Conservation (phyloP, 2,888 invertebrate species). For the Dusona sp. region DNA sequence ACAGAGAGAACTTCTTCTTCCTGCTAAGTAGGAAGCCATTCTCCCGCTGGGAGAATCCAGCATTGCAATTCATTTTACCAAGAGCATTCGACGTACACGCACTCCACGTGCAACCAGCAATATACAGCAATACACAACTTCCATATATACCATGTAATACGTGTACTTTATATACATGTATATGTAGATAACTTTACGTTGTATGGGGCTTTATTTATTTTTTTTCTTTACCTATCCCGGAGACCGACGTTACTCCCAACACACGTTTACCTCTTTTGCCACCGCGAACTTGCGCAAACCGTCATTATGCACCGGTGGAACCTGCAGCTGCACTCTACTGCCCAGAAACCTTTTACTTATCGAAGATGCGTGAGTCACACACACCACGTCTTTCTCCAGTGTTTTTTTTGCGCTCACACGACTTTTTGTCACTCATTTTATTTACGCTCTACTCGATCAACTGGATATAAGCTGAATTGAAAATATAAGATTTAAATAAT, state of each 20-base stretch:
- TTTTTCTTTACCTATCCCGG: constrained; percentile 44
- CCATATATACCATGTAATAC: constrained; percentile 50
- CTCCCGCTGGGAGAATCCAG: constrained; percentile 60
- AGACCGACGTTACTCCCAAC: constrained; percentile 39
- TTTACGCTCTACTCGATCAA: not conserved
- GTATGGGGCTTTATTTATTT: constrained; percentile 59
- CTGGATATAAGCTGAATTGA: not conserved
- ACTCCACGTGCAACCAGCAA: constrained; percentile 60
- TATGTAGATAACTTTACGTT: constrained; percentile 33
- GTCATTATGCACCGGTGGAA: constrained; percentile 68
- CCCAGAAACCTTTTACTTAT: constrained; percentile 64
- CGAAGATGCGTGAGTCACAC: constrained; percentile 49
- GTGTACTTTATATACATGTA: constrained; percentile 32
- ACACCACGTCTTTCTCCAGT: constrained; percentile 6
- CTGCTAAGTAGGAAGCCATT: constrained; percentile 69
- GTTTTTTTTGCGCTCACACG: not conserved
- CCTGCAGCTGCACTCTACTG: constrained; percentile 54
- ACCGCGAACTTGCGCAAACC: constrained; percentile 41
- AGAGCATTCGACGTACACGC: constrained; percentile 62
- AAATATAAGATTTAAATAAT: not conserved
- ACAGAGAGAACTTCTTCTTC: constrained; percentile 59
- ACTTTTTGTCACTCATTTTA: not conserved
- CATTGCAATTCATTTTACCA: constrained; percentile 67
- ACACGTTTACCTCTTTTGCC: constrained; percentile 29
- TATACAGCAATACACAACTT: constrained; percentile 1